These are phyloP conservation scores for Corythoichthys haematopterus DNA, from an alignment of 2,113 vertebrate species.

Conservation along the genomic window DNA sequence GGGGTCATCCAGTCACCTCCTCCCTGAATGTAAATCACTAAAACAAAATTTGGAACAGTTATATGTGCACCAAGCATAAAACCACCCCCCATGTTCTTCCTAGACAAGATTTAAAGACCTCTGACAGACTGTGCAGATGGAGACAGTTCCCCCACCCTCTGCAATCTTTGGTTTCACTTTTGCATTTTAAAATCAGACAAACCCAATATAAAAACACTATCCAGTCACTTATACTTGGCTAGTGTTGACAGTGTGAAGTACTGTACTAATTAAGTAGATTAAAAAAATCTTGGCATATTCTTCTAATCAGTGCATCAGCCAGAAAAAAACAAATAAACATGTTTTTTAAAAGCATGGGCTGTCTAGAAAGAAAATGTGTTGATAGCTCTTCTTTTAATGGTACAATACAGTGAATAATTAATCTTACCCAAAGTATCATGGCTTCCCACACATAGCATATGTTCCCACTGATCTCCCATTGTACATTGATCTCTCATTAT, in stretches of 20 bases:
- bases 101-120: slow-evolving; percentile 2
- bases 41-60: slow-evolving; percentile 1
- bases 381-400: not conserved
- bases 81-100: not conserved
- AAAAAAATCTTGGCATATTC: slow-evolving; percentile 2
- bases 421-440: not conserved
- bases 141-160: not conserved
- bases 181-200: not conserved
- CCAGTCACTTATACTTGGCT: not conserved
- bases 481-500: not conserved
- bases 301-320: not conserved
- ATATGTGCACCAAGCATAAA: slow-evolving; percentile 2
- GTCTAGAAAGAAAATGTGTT: not conserved
- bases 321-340: not conserved
- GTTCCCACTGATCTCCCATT: not conserved
- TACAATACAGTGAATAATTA: not conserved
- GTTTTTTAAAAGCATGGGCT: not conserved
- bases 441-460: not conserved
- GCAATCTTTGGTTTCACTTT: slow-evolving; percentile 1
- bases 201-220: not conserved
- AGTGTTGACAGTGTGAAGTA: slow-evolving; percentile 1
- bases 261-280: slow-evolving; percentile 2
- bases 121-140: not conserved
- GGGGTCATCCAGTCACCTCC: slow-evolving; percentile 8
- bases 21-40: not conserved